Base-by-base conservation (phyloP, 2,888 invertebrate genomes). In the Coremacera marginata region DNA sequence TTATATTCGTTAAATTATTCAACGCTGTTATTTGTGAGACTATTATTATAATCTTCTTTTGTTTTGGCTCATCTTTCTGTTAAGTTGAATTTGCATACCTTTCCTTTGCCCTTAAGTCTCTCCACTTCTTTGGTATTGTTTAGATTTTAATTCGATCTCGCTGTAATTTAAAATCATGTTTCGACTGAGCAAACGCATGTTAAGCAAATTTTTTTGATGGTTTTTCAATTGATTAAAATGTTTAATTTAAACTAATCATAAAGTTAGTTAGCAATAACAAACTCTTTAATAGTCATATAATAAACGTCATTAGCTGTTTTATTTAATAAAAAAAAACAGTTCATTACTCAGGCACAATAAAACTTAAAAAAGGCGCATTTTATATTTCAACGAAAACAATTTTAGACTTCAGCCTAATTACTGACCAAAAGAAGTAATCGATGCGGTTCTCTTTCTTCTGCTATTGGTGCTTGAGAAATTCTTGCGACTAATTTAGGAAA, bases 331-430 rank as follows among this genome's bases (percentile, higher is more conserved):
- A 37, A 5, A 5, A 37, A 37, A 37, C 7, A 37, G 8, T 37
- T 37, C 31, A 31, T 31, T 31, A 31, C 31, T 31, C 31, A 5
- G 5, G 31, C 8, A 37, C 7, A 37, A 37, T 37, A 44, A 44
- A 44, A 1, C 44, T 44, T 11, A 1, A 11, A 44, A 22, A 14
- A 37, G 37, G 8, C 37, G 3, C 19, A 34, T 67, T 22, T 19
- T 67, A 8, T 37, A n/a, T 34, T 67, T 67, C 70, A 19, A 27
- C 55, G 70, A 55, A 70, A 70, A n/a, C 70, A 55, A 70, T 55
- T 55, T 31, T 8, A 55, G 37, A 5, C 9, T 34, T 70, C 55
- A 19, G 31, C 11, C 27, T 70, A 70, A n/a, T 71, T 70, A 70
- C 68, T 51, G n/a, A 25, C 27, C 27, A 25, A 51, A 70, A 70